Evolutionary conservation across 2,797 vertebrate genomes (phyloP).

Genomic region (Uromys caudimaculatus): DNA sequence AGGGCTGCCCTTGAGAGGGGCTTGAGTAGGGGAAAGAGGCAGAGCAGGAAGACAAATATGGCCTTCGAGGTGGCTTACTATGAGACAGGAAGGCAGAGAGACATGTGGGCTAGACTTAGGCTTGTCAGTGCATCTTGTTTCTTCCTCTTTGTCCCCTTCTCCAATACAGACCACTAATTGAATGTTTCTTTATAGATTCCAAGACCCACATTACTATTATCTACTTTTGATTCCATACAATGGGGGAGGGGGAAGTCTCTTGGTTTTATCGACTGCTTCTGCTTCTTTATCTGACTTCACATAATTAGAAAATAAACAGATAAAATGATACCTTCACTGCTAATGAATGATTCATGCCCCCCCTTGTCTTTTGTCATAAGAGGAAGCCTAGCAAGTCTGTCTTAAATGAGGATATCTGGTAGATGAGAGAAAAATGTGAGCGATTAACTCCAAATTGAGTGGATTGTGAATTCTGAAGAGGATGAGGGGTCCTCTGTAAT

Average conservation of each 20-base stretch:
- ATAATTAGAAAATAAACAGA: slow-evolving; percentile 69
- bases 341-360: slow-evolving; percentile 76
- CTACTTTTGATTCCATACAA: slow-evolving; percentile 72
- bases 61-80: too few relatives aligned
- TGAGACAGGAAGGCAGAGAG: too few relatives aligned
- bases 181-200: slow-evolving; percentile 77
- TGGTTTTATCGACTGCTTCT: background rate
- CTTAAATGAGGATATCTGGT: slow-evolving; percentile 74
- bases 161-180: slow-evolving; percentile 35
- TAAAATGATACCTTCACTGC: slow-evolving; percentile 73
- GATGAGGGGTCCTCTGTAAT: slow-evolving; percentile 42
- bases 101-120: background rate
- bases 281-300: background rate
- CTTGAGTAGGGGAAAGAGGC: background rate
- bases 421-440: slow-evolving; percentile 75
- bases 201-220: slow-evolving; percentile 64
- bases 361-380: slow-evolving; percentile 74
- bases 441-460: slow-evolving; percentile 75
- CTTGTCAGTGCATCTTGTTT: background rate
- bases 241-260: slow-evolving; percentile 24
- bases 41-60: background rate
- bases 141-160: background rate
- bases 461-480: slow-evolving; percentile 51
- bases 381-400: slow-evolving; percentile 57
- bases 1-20: background rate